Base-by-base conservation (phyloP, 2,113 vertebrate species). In the Macquaria australasica region DNA sequence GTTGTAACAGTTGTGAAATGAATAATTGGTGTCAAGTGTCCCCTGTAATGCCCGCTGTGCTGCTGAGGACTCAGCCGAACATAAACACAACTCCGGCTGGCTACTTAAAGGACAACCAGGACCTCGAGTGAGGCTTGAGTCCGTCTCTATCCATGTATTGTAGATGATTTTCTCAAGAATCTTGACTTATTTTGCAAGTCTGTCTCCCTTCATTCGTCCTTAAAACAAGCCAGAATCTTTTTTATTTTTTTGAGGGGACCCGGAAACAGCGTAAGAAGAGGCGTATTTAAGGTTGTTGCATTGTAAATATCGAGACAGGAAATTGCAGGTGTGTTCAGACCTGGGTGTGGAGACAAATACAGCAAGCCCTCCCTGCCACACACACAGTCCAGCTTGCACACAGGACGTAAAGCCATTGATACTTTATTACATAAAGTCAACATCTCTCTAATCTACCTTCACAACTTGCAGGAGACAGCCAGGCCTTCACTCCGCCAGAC, bases 321-420 rank as follows among this genome's bases (percentile, higher is more conserved):
- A 87, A 93, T 91, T 90, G 83, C 93, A 95, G 94, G 95, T 95
- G 95, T 94, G 93, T 91, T 90, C 72, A 79, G 23, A 91, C 80
- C 82, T 94, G 94, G 93, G 94, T 82, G 94, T 93, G 92, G 92
- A 91, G 83, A 71, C 77, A 92, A 93, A 94, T 89, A 93, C 72
- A 88, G 73, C 85, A 72, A 87, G 58, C 89, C 81, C 82, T 83
- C 69, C 80, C 69, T 69, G 59, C 28, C 74, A 73, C 81, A 85
- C 70, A 79, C 89, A 82, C 74, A n/a, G n/a, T 58, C 51, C 60
- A 55, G 75, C 28, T 23, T 18, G 10, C 28, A 53, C 78, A 73
- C 51, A 67, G 84, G 43, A 85, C 83, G 73, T 67, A 66, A 59
- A 75, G 74, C 34, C 64, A 68, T 53, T 6, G 0, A 73, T 39